These are phyloP conservation scores for Dolichomitus sp. DNA, from an alignment of 2,888 invertebrate genomes.

Conservation along the genomic window DNA sequence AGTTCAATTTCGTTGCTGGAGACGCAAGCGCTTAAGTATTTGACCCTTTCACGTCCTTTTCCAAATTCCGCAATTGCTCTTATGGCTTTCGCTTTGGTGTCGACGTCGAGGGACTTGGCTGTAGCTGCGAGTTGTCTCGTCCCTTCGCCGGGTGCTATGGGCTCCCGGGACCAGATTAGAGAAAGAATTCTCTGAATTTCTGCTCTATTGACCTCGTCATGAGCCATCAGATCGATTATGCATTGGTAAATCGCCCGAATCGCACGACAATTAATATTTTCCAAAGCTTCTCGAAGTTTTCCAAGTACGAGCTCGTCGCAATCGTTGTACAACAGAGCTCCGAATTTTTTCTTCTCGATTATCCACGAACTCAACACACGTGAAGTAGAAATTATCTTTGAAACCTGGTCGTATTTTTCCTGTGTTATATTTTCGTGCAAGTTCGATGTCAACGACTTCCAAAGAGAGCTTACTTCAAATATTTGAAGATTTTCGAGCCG, in stretches of 20 bases:
- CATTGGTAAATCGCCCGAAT: slow-evolving; percentile 75
- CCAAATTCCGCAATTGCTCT: slow-evolving; percentile 77
- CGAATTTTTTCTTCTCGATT: slow-evolving; percentile 39
- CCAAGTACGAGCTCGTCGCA: slow-evolving; percentile 48
- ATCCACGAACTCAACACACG: slow-evolving; percentile 61
- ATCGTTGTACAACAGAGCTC: slow-evolving; percentile 57
- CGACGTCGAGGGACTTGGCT: slow-evolving; percentile 75
- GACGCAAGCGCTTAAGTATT: slow-evolving; percentile 76
- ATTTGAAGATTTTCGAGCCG: slow-evolving; percentile 44
- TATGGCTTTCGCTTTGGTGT: slow-evolving; percentile 74
- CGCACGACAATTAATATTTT: slow-evolving; percentile 62
- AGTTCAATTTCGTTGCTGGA: slow-evolving; percentile 73
- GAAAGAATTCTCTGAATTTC: slow-evolving; percentile 78
- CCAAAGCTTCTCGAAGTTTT: slow-evolving; percentile 56
- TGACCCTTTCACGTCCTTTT: slow-evolving; percentile 74
- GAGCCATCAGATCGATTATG: slow-evolving; percentile 76
- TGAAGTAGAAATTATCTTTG: slow-evolving; percentile 48
- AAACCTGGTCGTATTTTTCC: slow-evolving; percentile 57
- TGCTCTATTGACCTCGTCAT: slow-evolving; percentile 73
- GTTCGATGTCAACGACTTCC: slow-evolving; percentile 71
- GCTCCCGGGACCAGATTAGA: slow-evolving; percentile 75
- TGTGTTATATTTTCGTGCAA: slow-evolving; percentile 43
- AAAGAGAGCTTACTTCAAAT: slow-evolving; percentile 73
- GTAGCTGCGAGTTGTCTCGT: slow-evolving; percentile 71
- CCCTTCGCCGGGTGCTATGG: slow-evolving; percentile 69